phyloP scores from a whole-genome alignment of 2,888 invertebrate species.

The Synergus laeviventris region DNA sequence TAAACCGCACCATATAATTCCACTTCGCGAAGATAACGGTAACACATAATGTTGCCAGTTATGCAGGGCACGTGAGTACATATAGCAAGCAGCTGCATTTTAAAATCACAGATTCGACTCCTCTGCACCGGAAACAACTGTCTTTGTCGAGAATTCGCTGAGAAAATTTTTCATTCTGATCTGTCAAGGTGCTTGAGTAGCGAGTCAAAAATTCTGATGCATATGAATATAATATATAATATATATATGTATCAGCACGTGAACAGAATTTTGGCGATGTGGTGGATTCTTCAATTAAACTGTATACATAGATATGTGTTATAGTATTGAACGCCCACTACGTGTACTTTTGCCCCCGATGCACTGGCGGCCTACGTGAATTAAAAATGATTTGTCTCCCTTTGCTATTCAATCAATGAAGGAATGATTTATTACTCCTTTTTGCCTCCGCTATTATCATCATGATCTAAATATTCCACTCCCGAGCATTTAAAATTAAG shows the following conservation, averaged over 20 bases:
- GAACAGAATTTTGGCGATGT: conserved; percentile 48
- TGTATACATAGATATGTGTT: too few species aligned
- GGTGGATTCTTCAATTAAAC: conserved; percentile 50
- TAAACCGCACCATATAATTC: conserved; percentile 44
- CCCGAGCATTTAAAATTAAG: background rate
- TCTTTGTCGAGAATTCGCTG: conserved; percentile 41
- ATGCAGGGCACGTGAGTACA: conserved; percentile 64
- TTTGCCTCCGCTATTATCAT: background rate
- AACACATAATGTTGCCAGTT: conserved; percentile 57
- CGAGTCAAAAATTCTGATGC: too few species aligned
- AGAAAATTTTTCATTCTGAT: too few species aligned
- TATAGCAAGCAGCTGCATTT: conserved; percentile 64
- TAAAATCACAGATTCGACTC: conserved; percentile 63
- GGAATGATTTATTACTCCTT: background rate
- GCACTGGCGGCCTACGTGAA: background rate
- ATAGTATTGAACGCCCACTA: background rate
- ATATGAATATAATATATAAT: too few species aligned
- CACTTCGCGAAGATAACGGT: conserved; percentile 54
- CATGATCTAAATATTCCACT: background rate
- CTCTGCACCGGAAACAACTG: conserved; percentile 50
- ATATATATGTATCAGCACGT: conserved; percentile 41
- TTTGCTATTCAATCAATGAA: conserved; percentile 7
- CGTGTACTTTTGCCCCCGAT: background rate
- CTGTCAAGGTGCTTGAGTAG: too few species aligned
- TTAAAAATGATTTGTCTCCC: conserved; percentile 6